phyloP scores from a whole-genome alignment of 2,888 invertebrate species.

The Standfussiana lucernea region DNA sequence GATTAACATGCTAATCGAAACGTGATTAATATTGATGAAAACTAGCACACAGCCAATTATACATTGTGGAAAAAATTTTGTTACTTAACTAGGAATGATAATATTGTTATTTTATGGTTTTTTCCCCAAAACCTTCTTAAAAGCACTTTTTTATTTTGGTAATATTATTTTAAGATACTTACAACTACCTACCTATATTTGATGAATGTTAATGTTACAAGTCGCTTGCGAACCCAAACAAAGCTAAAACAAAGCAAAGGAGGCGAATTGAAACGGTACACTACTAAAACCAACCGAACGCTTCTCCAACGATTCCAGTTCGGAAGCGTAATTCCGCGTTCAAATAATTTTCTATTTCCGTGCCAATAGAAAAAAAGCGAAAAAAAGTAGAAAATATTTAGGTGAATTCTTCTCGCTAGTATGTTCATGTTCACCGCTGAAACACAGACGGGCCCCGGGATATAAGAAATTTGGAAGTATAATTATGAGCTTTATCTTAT shows the following conservation, averaged over 20 bases:
- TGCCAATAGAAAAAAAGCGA: constrained; percentile 64
- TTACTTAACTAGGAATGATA: background rate
- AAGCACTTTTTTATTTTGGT: background rate
- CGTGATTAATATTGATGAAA: constrained; percentile 26
- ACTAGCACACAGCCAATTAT: constrained; percentile 10
- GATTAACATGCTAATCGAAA: constrained; percentile 29
- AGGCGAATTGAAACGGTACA: constrained; percentile 33
- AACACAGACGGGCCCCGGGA: constrained; percentile 47
- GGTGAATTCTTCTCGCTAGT: constrained; percentile 41
- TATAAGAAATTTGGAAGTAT: constrained; percentile 44
- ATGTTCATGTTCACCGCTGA: constrained; percentile 43
- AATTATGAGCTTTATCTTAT: constrained; percentile 42
- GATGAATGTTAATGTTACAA: constrained; percentile 1
- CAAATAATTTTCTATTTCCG: constrained; percentile 70
- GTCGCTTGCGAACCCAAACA: constrained; percentile 3
- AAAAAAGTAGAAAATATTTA: constrained; percentile 66
- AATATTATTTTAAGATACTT: background rate
- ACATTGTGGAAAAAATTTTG: background rate
- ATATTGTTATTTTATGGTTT: background rate
- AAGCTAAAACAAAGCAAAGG: constrained; percentile 46
- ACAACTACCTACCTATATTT: background rate
- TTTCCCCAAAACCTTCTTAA: background rate
- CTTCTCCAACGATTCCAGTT: constrained; percentile 67
- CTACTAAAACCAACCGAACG: constrained; percentile 62
- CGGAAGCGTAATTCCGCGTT: constrained; percentile 62